Conservation (phyloP, 2,797 vertebrate genomes). For the Holocentrus rufus region DNA sequence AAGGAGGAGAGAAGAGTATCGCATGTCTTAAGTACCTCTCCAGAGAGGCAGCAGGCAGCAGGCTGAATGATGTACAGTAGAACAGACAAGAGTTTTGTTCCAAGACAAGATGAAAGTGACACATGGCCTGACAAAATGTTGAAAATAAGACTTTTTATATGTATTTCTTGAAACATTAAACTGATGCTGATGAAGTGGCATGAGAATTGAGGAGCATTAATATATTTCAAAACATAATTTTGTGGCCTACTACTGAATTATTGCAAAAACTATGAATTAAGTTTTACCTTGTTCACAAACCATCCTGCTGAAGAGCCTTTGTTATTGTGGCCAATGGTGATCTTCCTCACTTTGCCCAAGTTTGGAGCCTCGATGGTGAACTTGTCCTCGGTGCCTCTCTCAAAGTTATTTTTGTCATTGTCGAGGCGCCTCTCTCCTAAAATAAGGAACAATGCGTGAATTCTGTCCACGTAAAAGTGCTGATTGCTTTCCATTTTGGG, state of each 20-base stretch:
- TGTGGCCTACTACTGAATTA: background rate
- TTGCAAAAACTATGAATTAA: background rate
- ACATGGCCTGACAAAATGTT: constrained; percentile 11
- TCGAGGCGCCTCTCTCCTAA: constrained; percentile 90
- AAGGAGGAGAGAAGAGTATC: constrained; percentile 62
- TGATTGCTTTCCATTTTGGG: no score
- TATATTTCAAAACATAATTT: no score
- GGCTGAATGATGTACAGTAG: background rate
- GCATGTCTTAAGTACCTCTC: constrained; percentile 72
- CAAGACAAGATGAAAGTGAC: background rate
- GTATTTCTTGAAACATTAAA: background rate
- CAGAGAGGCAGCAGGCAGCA: constrained; percentile 17
- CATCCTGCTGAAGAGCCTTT: constrained; percentile 95
- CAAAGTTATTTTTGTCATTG: constrained; percentile 95
- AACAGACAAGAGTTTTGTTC: constrained; percentile 23
- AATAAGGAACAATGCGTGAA: constrained; percentile 10
- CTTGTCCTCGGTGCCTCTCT: constrained; percentile 93
- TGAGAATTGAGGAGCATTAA: background rate
- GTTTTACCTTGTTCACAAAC: constrained; percentile 91
- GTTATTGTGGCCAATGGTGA: constrained; percentile 96
- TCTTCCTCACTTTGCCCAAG: constrained; percentile 91
- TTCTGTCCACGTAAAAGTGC: no score
- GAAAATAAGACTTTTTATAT: background rate
- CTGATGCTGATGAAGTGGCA: background rate
- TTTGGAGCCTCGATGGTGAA: constrained; percentile 93